These are phyloP conservation scores for Gallinago media DNA, from an alignment of 2,113 vertebrate genomes.

Conservation along the genomic window DNA sequence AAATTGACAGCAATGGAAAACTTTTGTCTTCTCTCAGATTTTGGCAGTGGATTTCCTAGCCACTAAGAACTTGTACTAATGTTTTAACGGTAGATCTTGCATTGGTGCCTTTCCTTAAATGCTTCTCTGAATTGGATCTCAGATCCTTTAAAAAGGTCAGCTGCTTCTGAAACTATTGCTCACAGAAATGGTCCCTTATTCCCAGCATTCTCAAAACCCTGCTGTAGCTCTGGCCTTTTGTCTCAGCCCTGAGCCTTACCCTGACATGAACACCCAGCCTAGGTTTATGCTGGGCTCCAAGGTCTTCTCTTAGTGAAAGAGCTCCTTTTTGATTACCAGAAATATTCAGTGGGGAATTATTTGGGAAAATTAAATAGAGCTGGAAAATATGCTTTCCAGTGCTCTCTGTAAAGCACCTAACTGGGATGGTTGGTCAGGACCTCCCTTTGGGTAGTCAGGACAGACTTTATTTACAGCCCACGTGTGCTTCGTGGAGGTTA, in stretches of 20 bases:
- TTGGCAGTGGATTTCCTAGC: not conserved
- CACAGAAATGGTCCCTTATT: not conserved
- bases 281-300: not conserved
- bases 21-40: not conserved
- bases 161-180: not conserved
- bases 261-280: not conserved
- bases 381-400: not conserved
- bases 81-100: not conserved
- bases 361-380: not conserved
- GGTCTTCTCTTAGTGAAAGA: not conserved
- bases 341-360: not conserved
- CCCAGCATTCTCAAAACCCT: not conserved
- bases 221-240: not conserved
- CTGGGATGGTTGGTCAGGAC: not conserved
- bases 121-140: not conserved
- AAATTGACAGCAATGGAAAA: not conserved
- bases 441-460: not conserved
- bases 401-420: not conserved
- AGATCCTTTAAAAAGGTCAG: not conserved
- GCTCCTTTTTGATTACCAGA: not conserved
- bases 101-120: not conserved
- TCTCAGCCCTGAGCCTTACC: not conserved
- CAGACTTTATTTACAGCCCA: not conserved
- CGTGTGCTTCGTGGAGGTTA: rapidly evolving
- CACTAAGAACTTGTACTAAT: not conserved